Conservation (phyloP, 2,888 invertebrate species). For the Eupsilia transversa region DNA sequence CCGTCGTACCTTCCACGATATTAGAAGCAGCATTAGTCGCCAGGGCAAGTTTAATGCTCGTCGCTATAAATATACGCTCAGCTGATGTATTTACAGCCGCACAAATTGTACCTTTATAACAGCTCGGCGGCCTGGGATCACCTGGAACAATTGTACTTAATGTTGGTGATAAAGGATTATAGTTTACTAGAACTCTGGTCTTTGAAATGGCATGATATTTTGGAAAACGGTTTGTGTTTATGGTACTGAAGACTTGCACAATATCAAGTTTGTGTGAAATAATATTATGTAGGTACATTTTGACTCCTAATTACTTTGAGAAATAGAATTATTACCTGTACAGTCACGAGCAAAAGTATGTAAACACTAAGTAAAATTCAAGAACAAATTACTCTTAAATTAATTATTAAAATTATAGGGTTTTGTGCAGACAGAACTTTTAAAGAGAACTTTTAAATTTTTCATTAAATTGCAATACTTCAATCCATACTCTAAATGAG, state of each 20-base stretch:
- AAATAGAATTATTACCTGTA: no score
- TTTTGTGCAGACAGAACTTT: no score
- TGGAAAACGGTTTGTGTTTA: not conserved
- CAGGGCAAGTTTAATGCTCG: slow-evolving; percentile 73
- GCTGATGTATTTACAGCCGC: slow-evolving; percentile 71
- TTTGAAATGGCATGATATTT: slow-evolving; percentile 7
- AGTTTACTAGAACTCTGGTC: slow-evolving; percentile 19
- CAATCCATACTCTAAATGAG: no score
- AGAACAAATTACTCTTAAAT: no score
- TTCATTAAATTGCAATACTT: no score
- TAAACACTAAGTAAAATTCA: no score
- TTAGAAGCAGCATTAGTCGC: slow-evolving; percentile 76
- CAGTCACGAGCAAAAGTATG: no score
- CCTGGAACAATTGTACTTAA: slow-evolving; percentile 56
- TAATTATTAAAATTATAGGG: no score
- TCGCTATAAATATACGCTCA: slow-evolving; percentile 74
- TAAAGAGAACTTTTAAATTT: no score
- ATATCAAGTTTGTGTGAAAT: no score
- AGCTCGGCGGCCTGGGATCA: slow-evolving; percentile 49
- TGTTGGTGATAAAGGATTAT: slow-evolving; percentile 57
- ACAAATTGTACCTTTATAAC: slow-evolving; percentile 62
- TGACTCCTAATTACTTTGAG: no score
- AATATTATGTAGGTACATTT: no score
- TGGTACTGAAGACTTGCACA: not conserved
- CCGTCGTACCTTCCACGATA: slow-evolving; percentile 43